Conservation (phyloP, 2,797 vertebrate genomes). For the Capromys pilorides region DNA sequence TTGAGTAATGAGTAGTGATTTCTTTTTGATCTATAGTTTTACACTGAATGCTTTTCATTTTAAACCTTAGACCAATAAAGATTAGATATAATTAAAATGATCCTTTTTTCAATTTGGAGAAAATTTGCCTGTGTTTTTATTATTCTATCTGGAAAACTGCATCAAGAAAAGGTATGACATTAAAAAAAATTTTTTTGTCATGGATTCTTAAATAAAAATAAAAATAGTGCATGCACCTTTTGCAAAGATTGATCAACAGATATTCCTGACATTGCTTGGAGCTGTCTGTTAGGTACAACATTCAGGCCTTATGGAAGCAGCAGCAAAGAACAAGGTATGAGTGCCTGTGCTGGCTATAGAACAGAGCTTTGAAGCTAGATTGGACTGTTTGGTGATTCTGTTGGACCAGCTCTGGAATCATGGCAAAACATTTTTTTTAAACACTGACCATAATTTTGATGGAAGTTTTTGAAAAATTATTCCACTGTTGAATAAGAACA, state of each 20-base stretch:
- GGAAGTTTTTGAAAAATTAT: not conserved
- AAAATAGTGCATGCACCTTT: constrained; percentile 60
- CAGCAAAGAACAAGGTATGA: accelerated
- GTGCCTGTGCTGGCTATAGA: accelerated
- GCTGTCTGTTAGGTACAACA: not conserved
- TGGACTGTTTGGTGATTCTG: not conserved
- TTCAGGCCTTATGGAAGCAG: not conserved
- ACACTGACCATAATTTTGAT: not conserved
- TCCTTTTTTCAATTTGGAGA: constrained; percentile 39
- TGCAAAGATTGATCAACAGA: constrained; percentile 55
- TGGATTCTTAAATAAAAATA: constrained; percentile 58
- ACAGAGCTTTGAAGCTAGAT: not conserved
- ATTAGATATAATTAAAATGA: constrained; percentile 32
- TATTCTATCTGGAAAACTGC: constrained; percentile 51
- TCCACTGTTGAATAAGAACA: not conserved
- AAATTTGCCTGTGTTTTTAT: not conserved
- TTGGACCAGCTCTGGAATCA: not conserved
- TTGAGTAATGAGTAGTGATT: constrained; percentile 46
- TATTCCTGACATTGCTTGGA: constrained; percentile 56
- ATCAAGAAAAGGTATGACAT: not conserved
- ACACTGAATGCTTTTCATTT: constrained; percentile 23
- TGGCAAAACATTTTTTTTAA: not conserved
- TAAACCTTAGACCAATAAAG: constrained; percentile 39
- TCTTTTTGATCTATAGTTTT: constrained; percentile 53
- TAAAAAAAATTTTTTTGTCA: not conserved